Evolutionary conservation across 2,888 invertebrate genomes (phyloP).

Genomic region (Oscheius sp.): DNA sequence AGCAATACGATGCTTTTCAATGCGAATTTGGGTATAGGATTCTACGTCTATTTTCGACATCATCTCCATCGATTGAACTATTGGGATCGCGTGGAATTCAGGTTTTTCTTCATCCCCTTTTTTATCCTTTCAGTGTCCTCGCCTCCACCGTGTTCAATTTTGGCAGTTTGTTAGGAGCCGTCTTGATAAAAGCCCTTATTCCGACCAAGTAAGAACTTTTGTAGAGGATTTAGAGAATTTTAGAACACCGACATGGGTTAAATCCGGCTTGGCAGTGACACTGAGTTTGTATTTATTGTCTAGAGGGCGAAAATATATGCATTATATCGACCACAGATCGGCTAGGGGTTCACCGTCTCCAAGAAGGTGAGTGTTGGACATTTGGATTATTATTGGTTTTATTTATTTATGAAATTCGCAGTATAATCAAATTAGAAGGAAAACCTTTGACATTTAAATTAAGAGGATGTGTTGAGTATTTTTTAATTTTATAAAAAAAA

Average conservation of each 20-base stretch:
- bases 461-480: too few species aligned
- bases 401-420: too few species aligned
- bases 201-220: constrained; percentile 75
- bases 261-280: constrained; percentile 79
- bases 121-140: constrained; percentile 68
- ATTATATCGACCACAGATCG: constrained; percentile 75
- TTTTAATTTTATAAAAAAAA: too few species aligned
- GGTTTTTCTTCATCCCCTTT: constrained; percentile 28
- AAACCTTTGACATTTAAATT: too few species aligned
- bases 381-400: not conserved
- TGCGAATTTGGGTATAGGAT: constrained; percentile 83
- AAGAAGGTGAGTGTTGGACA: constrained; percentile 9
- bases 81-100: constrained; percentile 69
- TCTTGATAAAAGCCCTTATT: constrained; percentile 82
- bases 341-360: constrained; percentile 44
- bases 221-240: not conserved
- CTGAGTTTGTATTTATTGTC: constrained; percentile 79
- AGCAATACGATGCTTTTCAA: constrained; percentile 82
- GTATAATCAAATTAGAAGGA: too few species aligned
- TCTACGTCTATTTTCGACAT: constrained; percentile 77
- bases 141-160: constrained; percentile 83
- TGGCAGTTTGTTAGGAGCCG: constrained; percentile 88
- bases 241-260: constrained; percentile 71
- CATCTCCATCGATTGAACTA: constrained; percentile 57
- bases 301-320: constrained; percentile 78